These are phyloP conservation scores for Cantharis nigra DNA, from an alignment of 2,888 invertebrate genomes.

Conservation along the genomic window DNA sequence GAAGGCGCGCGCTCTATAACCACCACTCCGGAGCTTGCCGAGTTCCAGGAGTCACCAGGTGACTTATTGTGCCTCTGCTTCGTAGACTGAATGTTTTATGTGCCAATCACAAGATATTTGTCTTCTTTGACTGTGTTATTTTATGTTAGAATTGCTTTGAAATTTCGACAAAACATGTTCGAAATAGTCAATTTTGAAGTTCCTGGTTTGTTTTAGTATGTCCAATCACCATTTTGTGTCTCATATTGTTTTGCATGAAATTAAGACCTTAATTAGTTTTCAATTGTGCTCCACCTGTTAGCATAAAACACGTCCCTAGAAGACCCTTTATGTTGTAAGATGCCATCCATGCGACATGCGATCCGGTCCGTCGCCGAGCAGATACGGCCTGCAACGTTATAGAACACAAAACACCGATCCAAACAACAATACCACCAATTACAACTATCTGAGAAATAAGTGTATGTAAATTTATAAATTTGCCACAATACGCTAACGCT, in stretches of 20 bases:
- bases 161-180: slow-evolving; percentile 9
- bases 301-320: slow-evolving; percentile 23
- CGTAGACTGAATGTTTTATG: slow-evolving; percentile 31
- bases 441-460: slow-evolving; percentile 48
- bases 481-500: slow-evolving; percentile 35
- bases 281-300: slow-evolving; percentile 3
- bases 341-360: slow-evolving; percentile 52
- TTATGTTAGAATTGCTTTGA: neutral
- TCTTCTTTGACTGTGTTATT: slow-evolving; percentile 4
- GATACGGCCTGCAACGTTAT: slow-evolving; percentile 41
- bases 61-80: slow-evolving; percentile 44
- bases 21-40: slow-evolving; percentile 44
- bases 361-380: slow-evolving; percentile 50
- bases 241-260: slow-evolving; percentile 29
- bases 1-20: slow-evolving; percentile 50
- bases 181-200: slow-evolving; percentile 17
- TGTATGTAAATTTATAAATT: slow-evolving; percentile 46
- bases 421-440: slow-evolving; percentile 51
- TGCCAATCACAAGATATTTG: slow-evolving; percentile 24
- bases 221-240: neutral
- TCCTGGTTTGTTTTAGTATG: slow-evolving; percentile 16
- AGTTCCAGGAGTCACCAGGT: slow-evolving; percentile 50
- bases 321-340: slow-evolving; percentile 33
- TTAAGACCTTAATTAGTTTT: slow-evolving; percentile 1
- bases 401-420: slow-evolving; percentile 44